Evolutionary conservation across 2,113 vertebrate genomes (phyloP), one percentile per base, ranked within the genome.

Genomic region (Cottus gobio): DNA sequence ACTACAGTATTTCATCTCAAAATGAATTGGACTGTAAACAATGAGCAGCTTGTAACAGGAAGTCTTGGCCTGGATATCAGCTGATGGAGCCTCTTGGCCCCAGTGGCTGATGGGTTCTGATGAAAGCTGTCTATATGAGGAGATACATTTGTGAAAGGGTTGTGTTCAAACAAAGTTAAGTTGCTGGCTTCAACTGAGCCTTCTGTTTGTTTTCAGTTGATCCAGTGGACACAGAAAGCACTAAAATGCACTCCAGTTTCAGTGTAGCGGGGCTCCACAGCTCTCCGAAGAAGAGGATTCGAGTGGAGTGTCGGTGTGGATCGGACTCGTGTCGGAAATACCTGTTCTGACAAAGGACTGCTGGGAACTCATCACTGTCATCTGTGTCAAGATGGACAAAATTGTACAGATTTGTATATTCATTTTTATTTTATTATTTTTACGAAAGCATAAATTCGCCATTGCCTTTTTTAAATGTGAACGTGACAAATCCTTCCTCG

Each of bases 161-260:
- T 5, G 7, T 30, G 56, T 30, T 30, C 7, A n/a, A 13, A 11
- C 10, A 56, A 48, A 48, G 57, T 56, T 12, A 56, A 16, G 37
- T 31, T n/a, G 9, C 10, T 56, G 22, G 6, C 18, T 22, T 37
- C 5, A 39, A 26, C 7, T 11, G 11, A 85, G 3, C 28, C 7
- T 69, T 37, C 3, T 68, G 7, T 73, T 48, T 93, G 3, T 50
- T 88, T 90, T 26, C 90, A 97, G 97, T 96, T 91, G 96, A 97
- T 79, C 95, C 96, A 0, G 92, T 97, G 22, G 96, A 97, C 83
- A 95, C 95, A 67, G 96, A 98, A 85, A 97, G 96, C 88, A 96
- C 94, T 77, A 95, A 94, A 85, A 97, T 97, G 97, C 96, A 97
- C 90, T 95, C 96, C 75, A 97, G 96, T 92, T 97, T 97, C 70